A percentile compares a stretch with the other conserved stretches of the same genome.
These are phyloP conservation scores for Myathropa florea DNA, from an alignment of 2,888 invertebrate genomes.

Conservation along the genomic window DNA sequence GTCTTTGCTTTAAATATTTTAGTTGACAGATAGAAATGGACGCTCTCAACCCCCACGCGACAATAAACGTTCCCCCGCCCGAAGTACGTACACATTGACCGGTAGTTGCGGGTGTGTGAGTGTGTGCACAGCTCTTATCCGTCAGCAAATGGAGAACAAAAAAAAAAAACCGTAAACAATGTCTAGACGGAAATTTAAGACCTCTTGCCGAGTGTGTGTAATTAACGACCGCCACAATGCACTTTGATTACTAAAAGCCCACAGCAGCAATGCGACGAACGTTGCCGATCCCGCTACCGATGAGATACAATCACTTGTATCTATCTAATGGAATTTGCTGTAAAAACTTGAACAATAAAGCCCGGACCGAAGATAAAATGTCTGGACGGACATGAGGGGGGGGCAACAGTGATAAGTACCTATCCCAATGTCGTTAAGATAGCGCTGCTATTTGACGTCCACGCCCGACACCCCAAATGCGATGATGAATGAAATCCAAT, in stretches of 20 bases:
- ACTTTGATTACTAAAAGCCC: constrained; percentile 16
- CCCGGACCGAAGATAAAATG: background rate
- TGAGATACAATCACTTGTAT: background rate
- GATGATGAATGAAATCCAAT: constrained; percentile 53
- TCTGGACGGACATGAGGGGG: background rate
- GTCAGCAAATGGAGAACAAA: background rate
- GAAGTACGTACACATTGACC: background rate
- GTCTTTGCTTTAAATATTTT: background rate
- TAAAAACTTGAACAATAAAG: background rate
- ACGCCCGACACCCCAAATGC: constrained; percentile 18
- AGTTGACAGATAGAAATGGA: constrained; percentile 1
- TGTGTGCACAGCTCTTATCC: background rate
- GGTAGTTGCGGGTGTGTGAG: background rate
- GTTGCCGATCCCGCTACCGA: background rate
- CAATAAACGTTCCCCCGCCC: background rate
- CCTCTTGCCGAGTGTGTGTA: constrained; percentile 31
- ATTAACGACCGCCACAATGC: constrained; percentile 40
- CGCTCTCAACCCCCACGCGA: background rate
- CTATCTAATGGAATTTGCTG: background rate
- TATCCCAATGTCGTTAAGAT: constrained; percentile 44
- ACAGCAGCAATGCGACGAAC: background rate
- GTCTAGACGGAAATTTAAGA: constrained; percentile 65
- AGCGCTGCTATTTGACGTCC: constrained; percentile 10
- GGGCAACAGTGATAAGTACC: constrained; percentile 18
- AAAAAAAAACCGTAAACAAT: constrained; percentile 33